Percentiles rank a stretch among this genome's conserved stretches.
These are phyloP conservation scores for Patella ulyssiponensis DNA, from an alignment of 2,888 invertebrate species.

Conservation along the genomic window DNA sequence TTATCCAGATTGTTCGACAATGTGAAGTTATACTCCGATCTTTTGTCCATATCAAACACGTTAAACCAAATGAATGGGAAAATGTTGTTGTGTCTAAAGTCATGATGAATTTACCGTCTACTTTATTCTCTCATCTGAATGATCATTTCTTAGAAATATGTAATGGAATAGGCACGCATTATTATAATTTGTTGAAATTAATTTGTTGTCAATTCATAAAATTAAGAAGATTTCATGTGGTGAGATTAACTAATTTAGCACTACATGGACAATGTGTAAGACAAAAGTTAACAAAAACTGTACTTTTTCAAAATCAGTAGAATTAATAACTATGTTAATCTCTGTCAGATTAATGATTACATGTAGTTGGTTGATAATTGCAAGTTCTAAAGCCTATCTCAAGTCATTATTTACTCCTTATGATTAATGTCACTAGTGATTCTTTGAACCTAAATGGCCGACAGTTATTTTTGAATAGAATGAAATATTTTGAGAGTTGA, in stretches of 20 bases:
- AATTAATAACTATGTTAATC: neutral
- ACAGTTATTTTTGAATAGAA: too few species aligned
- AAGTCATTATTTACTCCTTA: too few species aligned
- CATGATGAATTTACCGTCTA: neutral
- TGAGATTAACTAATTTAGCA: neutral
- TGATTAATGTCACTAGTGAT: too few species aligned
- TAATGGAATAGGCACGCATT: neutral
- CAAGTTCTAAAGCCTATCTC: too few species aligned
- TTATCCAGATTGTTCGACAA: neutral
- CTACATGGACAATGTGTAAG: neutral
- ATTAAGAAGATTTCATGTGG: neutral
- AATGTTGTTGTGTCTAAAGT: neutral
- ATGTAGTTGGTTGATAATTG: too few species aligned
- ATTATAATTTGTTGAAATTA: neutral
- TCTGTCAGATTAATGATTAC: too few species aligned
- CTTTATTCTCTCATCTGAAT: neutral
- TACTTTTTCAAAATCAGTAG: neutral
- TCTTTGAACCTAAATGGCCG: too few species aligned
- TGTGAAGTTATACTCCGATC: neutral
- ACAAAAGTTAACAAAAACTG: neutral
- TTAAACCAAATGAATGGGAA: neutral
- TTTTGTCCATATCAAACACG: neutral
- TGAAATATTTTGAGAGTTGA: too few species aligned
- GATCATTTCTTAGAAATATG: neutral
- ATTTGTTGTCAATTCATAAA: neutral